Conservation (phyloP, 1,140 invertebrate genomes). For the Drosophila albomicans region DNA sequence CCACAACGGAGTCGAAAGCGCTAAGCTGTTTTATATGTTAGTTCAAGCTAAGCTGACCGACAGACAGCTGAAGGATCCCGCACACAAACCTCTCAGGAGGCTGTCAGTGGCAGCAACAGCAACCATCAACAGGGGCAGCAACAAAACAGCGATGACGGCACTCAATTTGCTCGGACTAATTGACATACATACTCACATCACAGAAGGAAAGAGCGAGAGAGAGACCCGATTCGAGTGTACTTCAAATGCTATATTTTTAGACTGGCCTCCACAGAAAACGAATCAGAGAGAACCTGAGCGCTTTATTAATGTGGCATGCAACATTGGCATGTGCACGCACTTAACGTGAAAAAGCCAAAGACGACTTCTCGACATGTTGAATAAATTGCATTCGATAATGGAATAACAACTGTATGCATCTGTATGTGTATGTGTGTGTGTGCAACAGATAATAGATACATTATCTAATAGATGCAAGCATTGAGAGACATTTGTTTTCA, state of each 20-base stretch:
- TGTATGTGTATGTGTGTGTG: background rate
- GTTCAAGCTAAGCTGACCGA: background rate
- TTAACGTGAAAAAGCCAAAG: background rate
- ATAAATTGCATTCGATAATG: background rate
- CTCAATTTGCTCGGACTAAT: constrained; percentile 77
- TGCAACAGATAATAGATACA: constrained; percentile 6
- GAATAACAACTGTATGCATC: background rate
- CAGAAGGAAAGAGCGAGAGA: background rate
- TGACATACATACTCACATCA: constrained; percentile 66
- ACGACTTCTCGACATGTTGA: background rate
- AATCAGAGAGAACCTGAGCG: constrained; percentile 51
- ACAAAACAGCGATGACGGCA: constrained; percentile 30
- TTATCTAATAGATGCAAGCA: constrained; percentile 6
- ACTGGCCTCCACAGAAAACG: constrained; percentile 33
- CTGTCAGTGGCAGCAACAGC: constrained; percentile 20
- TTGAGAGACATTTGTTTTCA: background rate
- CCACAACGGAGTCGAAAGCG: constrained; percentile 29
- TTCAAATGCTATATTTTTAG: constrained; percentile 67
- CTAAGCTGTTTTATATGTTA: background rate
- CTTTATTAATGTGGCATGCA: constrained; percentile 58
- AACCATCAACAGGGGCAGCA: background rate
- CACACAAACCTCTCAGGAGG: constrained; percentile 10
- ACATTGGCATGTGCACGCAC: constrained; percentile 14
- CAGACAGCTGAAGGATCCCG: constrained; percentile 25
- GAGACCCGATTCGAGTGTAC: constrained; percentile 44